Evolutionary conservation across 1,140 invertebrate genomes (phyloP), one percentile per base, ranked within the genome.

Genomic region (Meloidogyne chitwoodi): DNA sequence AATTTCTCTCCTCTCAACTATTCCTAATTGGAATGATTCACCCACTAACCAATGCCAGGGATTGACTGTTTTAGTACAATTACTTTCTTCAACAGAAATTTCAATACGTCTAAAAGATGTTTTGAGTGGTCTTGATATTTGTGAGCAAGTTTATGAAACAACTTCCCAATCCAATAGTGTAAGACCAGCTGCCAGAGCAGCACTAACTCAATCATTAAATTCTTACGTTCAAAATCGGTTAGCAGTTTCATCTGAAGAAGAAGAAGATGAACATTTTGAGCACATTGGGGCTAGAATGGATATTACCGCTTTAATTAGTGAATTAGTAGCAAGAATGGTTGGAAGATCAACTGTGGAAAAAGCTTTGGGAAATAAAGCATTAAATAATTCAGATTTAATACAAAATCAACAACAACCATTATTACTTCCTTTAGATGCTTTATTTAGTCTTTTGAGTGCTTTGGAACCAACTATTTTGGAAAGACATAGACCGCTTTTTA

Each of bases 201-300:
- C 71, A 64, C n/a, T 73, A 5, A 73, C 71, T 10, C 71, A 70
- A 61, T 44, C 38, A n/a, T 48, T 73, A 24, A 73, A 73, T 63
- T 73, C 71, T 29, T 73, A 65, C 8, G 71, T 73, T 27, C 71
- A 64, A 31, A 73, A 73, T 12, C 27, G 56, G 12, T 16, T 73
- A 24, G 56, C 71, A 29, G 6, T 73, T 63, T 14, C 71, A 19
- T 24, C 1, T 16, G 22, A 16, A 12, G 11, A 68, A 68, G 38
- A 14, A 26, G 67, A 67, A 19, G 22, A 4, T 3, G 16, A 34
- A 31, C 1, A 24, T 11, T 38, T 24, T 5, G 27, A 27, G 8
- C 56, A 73, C 8, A 73, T 27, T 64, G 71, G 56, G 3, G 71
- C 71, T 19, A 11, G 34, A 38, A 63, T 26, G 48, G 71, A 73